Percentiles rank a stretch among this genome's conserved stretches.
phyloP scores from a whole-genome alignment of 2,797 vertebrate species.

The Brotogeris chrysoptera region DNA sequence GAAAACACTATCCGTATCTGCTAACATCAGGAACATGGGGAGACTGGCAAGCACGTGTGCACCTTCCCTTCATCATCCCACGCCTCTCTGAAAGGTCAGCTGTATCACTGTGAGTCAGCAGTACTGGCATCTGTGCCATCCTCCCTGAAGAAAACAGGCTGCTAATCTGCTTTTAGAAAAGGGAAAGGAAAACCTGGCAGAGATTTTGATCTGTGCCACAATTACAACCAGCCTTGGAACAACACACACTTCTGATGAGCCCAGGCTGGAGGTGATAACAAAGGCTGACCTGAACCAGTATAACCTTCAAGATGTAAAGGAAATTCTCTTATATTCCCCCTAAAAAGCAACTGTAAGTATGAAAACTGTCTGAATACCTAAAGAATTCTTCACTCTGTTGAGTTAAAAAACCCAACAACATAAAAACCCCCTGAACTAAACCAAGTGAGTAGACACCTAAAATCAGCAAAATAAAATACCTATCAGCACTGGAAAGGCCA shows the following conservation, averaged over 20 bases:
- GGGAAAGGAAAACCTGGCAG: background rate
- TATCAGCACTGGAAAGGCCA: background rate
- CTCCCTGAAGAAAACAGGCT: background rate
- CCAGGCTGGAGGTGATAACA: background rate
- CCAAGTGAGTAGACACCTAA: background rate
- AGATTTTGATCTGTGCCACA: background rate
- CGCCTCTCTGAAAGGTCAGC: background rate
- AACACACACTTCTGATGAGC: background rate
- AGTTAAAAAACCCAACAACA: background rate
- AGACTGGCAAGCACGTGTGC: background rate
- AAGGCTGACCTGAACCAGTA: background rate
- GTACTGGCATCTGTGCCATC: background rate
- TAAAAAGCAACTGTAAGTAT: background rate
- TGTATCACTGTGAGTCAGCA: background rate
- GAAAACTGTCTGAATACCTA: background rate
- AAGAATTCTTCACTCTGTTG: background rate
- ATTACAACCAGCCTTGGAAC: background rate
- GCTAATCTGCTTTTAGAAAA: conserved; percentile 26
- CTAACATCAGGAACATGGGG: background rate
- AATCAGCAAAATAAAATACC: background rate
- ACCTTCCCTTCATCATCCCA: background rate
- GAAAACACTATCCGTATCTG: background rate
- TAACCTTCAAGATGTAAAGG: background rate
- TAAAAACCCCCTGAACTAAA: background rate
- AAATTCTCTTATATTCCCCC: background rate